These are phyloP conservation scores for Fabriciana adippe DNA, from an alignment of 2,888 invertebrate genomes.

Conservation along the genomic window DNA sequence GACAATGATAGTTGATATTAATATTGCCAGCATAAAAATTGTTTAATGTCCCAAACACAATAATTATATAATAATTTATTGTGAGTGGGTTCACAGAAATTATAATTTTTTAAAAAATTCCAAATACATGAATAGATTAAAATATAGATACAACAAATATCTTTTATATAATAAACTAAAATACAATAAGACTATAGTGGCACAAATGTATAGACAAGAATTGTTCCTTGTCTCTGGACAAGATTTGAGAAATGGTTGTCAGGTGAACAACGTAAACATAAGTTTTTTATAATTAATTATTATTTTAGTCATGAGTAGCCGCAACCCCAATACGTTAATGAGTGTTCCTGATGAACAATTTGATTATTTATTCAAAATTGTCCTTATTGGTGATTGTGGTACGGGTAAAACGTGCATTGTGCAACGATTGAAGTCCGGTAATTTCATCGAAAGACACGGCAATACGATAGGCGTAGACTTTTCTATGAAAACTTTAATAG, in stretches of 20 bases:
- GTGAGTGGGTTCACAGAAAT: no score
- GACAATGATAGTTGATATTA: no score
- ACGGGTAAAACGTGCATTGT: conserved; percentile 97
- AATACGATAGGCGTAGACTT: conserved; percentile 99
- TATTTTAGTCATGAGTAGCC: conserved; percentile 84
- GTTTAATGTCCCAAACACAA: no score
- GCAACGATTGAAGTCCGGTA: conserved; percentile 97
- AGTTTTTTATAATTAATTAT: conserved; percentile 41
- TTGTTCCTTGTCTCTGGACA: conserved; percentile 2
- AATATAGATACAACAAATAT: no score
- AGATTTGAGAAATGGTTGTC: conserved; percentile 33
- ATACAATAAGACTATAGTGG: background rate
- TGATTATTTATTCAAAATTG: conserved; percentile 97
- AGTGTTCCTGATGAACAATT: conserved; percentile 91
- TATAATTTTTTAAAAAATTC: no score
- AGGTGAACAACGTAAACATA: conserved; percentile 61
- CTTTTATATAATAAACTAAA: background rate
- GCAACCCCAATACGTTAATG: conserved; percentile 90
- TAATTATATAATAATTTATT: no score
- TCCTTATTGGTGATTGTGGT: conserved; percentile 95
- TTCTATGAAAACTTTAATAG: conserved; percentile 97
- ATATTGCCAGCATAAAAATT: no score
- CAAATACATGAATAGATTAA: no score
- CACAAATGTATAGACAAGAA: conserved; percentile 2
- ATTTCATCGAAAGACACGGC: conserved; percentile 96